Percentiles rank a stretch among this genome's conserved stretches.
Conservation (phyloP, 2,888 invertebrate genomes). For the Thymelicus sylvestris region DNA sequence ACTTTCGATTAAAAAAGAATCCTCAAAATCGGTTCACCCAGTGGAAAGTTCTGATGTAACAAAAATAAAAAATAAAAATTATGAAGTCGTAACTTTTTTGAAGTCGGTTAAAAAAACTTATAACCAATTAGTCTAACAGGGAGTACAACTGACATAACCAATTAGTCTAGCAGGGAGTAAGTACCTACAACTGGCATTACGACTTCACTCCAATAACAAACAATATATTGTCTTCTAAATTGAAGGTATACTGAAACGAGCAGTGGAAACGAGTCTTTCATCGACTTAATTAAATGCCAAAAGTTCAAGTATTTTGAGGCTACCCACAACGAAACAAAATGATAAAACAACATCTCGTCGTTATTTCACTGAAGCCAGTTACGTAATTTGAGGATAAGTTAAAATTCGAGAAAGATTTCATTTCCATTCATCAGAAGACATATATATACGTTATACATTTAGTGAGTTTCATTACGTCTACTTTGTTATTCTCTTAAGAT, state of each 20-base stretch:
- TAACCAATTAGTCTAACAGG: too few species aligned
- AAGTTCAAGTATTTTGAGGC: slow-evolving; percentile 11
- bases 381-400: background rate
- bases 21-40: too few species aligned
- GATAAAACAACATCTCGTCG: slow-evolving; percentile 1
- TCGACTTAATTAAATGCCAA: slow-evolving; percentile 18
- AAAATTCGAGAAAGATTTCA: background rate
- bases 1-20: too few species aligned
- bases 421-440: too few species aligned
- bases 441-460: too few species aligned
- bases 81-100: too few species aligned
- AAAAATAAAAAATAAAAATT: too few species aligned
- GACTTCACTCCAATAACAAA: background rate
- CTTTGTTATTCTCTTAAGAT: too few species aligned
- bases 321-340: slow-evolving; percentile 1
- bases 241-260: background rate
- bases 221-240: background rate
- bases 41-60: too few species aligned
- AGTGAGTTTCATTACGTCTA: too few species aligned
- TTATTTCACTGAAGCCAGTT: background rate
- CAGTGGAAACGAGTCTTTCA: background rate
- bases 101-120: too few species aligned
- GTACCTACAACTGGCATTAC: background rate
- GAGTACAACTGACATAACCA: too few species aligned
- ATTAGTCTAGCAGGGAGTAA: background rate